A percentile compares a stretch with the other conserved stretches of the same genome.
These are phyloP conservation scores for Drosophila greeni DNA, from an alignment of 2,888 invertebrate genomes.

Conservation along the genomic window DNA sequence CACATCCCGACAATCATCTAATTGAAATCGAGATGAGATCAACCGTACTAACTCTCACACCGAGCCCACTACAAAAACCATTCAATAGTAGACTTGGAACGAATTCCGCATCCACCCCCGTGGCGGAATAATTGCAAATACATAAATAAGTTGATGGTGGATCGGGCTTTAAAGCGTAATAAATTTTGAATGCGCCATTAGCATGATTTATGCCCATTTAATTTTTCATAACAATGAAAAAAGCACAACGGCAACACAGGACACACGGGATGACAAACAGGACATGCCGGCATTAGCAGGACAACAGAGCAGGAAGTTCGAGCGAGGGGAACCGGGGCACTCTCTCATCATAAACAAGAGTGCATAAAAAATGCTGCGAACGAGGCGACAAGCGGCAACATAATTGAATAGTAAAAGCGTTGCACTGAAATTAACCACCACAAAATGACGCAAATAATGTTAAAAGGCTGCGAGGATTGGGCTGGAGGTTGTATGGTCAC, in stretches of 20 bases:
- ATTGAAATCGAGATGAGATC: slow-evolving; percentile 55
- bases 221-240: slow-evolving; percentile 73
- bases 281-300: slow-evolving; percentile 35
- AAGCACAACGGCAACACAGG: slow-evolving; percentile 40
- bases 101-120: slow-evolving; percentile 26
- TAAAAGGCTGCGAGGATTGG: slow-evolving; percentile 39
- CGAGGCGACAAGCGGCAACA: slow-evolving; percentile 55
- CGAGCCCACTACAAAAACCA: slow-evolving; percentile 6
- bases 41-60: slow-evolving; percentile 32
- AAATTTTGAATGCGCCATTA: slow-evolving; percentile 75
- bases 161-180: slow-evolving; percentile 67
- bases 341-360: slow-evolving; percentile 52
- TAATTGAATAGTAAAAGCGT: slow-evolving; percentile 74
- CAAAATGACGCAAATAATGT: slow-evolving; percentile 73
- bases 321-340: slow-evolving; percentile 17
- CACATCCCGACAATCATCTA: slow-evolving; percentile 57
- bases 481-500: slow-evolving; percentile 5
- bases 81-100: slow-evolving; percentile 22
- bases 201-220: slow-evolving; percentile 74
- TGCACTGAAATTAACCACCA: slow-evolving; percentile 73
- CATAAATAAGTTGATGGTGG: slow-evolving; percentile 59
- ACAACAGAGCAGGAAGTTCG: slow-evolving; percentile 45
- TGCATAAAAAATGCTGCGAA: slow-evolving; percentile 67
- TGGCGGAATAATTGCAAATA: slow-evolving; percentile 53
- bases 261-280: slow-evolving; percentile 40